Base-by-base conservation (phyloP, 2,113 vertebrate species). In the Nesogale talazaci region DNA sequence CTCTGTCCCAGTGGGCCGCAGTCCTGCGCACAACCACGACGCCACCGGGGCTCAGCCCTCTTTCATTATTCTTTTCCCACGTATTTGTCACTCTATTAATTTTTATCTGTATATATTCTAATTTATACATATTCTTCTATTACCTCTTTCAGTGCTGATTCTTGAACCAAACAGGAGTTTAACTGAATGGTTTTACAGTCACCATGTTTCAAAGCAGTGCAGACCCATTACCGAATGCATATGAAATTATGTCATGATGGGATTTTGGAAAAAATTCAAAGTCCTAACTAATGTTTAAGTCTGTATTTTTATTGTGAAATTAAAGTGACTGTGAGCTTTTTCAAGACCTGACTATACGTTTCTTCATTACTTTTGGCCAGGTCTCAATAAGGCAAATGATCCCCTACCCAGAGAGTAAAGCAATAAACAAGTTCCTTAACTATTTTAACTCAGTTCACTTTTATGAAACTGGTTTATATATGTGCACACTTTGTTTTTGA, bases 401-500 rank as follows among this genome's bases (percentile, higher is more conserved):
- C 23, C 9, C 29, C 25, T n/a, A n/a, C 23, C 20, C 65, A 89
- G 67, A 40, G 2, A 52, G 11, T 42, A 12, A 40, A 79, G 57
- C 17, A 57, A 75, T 20, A 89, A 86, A 9, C 11, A 27, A 88
- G 31, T 67, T 72, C 10, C 27, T 75, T 83, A 67, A 1, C 19
- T 57, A 36, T 89, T 65, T 85, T 67, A 90, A 91, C 89, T 84
- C 11, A 84, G 19, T n/a, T 88, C 42, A 57, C 9, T 78, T 89
- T 93, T 89, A 10, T 76, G 42, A 95, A 94, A 83, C 56, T 86
- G 70, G 38, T 79, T 86, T 94, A 79, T 25, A 23, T 17, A 36
- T 56, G 12, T 38, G 3, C 36, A 7, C 56, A 56, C 61, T 83
- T 88, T 29, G 76, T 36, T 89, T 92, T 92, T 77, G 57, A 88